phyloP scores from a whole-genome alignment of 2,888 invertebrate species.

The Mythimna loreyi region DNA sequence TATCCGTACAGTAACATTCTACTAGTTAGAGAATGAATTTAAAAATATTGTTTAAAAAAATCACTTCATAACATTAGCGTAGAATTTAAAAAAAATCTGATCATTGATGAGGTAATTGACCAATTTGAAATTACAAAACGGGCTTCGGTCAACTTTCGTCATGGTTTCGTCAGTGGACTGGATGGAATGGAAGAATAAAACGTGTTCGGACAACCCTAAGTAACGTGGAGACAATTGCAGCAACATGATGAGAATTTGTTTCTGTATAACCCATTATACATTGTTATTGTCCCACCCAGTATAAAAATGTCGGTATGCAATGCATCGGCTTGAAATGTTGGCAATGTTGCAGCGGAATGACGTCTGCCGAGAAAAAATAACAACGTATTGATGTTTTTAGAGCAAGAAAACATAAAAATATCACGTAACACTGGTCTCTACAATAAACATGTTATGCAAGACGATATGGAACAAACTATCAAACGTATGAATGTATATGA shows the following conservation, averaged over 20 bases:
- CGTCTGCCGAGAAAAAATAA: conserved; percentile 46
- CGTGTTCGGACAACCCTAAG: not conserved
- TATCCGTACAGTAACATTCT: no score
- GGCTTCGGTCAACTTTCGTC: no score
- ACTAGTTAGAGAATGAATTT: no score
- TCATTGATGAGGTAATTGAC: no score
- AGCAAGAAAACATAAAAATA: conserved; percentile 38
- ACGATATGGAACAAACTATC: not conserved
- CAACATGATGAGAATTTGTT: not conserved
- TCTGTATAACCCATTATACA: not conserved
- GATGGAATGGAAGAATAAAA: not conserved
- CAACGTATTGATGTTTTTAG: conserved; percentile 37
- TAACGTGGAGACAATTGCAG: not conserved
- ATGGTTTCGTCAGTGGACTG: no score
- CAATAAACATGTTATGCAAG: conserved; percentile 28
- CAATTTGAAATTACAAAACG: no score
- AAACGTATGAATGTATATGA: not conserved
- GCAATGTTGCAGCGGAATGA: conserved; percentile 43
- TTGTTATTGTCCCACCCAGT: no score
- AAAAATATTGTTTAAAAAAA: no score
- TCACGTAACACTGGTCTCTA: not conserved
- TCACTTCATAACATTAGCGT: no score
- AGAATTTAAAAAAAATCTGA: no score
- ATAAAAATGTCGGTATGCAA: conserved; percentile 8
- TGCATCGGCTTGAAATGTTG: conserved; percentile 44